Base-by-base conservation (phyloP, 1,140 invertebrate species). In the Drosophila trapezifrons region DNA sequence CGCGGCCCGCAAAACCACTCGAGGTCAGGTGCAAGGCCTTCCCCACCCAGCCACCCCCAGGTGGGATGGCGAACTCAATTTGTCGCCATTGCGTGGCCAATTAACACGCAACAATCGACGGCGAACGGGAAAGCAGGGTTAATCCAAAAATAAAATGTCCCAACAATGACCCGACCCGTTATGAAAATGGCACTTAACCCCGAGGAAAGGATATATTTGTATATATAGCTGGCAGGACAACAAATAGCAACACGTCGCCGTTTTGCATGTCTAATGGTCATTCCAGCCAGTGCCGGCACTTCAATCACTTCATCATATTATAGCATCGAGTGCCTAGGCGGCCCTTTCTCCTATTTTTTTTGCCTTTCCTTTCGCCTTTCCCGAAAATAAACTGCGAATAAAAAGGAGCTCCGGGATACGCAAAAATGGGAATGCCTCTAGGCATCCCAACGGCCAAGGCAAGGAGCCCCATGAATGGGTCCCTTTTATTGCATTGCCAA, bases 231-330 rank as follows among this genome's bases (percentile, higher is more conserved):
- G 32, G 18, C 29, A 64, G 37, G 38, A 79, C 66, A 46, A 81
- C 52, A 64, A 86, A 86, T 87, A 79, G 83, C 83, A 82, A 82
- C 83, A 83, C 72, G 84, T 87, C 57, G 59, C 42, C 52, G 65
- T 40, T 82, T 84, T 85, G 80, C 83, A 89, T 87, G 83, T 83
- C 80, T 67, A 64, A 55, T 46, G 76, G 83, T 56, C 76, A 89
- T 89, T 87, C 38, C 63, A 47, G 35, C 47, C 81, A 69, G 59
- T 83, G 43, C 52, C 20, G 57, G 52, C 77, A 86, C 79, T 89
- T 87, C 83, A 87, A 87, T 89, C 83, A 83, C 84, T 87, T 89
- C 83, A 89, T 87, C 76, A 87, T 83, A 79, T 81, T 66, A 66
- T 66, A 6, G 42, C 60, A 65, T 46, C 29, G 20, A 17, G n/a